Percentiles rank a stretch among this genome's conserved stretches.
These are phyloP conservation scores for Poecile montanus DNA, from an alignment of 2,797 vertebrate genomes.

Conservation along the genomic window DNA sequence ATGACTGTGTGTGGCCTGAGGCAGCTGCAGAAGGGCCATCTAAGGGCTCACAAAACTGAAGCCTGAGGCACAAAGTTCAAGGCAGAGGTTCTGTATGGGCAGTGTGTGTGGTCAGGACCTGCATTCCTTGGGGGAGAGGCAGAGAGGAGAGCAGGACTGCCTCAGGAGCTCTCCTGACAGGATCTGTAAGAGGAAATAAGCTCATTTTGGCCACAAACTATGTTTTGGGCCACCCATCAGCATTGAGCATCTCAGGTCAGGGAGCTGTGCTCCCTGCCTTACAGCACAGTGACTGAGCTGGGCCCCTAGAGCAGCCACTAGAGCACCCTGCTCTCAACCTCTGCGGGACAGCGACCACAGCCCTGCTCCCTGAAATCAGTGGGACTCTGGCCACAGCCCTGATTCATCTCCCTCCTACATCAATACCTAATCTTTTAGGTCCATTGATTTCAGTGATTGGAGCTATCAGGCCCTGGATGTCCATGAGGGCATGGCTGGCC, in stretches of 20 bases:
- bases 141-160: neutral
- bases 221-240: neutral
- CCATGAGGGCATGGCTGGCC: neutral
- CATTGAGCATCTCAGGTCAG: neutral
- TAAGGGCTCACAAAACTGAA: neutral
- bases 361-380: neutral
- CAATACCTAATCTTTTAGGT: neutral
- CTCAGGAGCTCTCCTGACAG: neutral
- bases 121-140: neutral
- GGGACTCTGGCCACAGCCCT: neutral
- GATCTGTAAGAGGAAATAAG: neutral
- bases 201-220: neutral
- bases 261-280: neutral
- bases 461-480: neutral
- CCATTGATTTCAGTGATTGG: neutral
- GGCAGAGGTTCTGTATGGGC: neutral
- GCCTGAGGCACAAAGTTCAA: neutral
- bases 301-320: neutral
- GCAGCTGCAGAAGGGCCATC: neutral
- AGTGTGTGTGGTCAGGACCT: neutral
- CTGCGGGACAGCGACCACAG: fast-evolving
- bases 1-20: neutral
- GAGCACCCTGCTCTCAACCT: neutral
- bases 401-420: neutral
- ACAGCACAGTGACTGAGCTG: neutral